Conservation (phyloP, 1,140 invertebrate genomes). For the Ooceraea biroi region DNA sequence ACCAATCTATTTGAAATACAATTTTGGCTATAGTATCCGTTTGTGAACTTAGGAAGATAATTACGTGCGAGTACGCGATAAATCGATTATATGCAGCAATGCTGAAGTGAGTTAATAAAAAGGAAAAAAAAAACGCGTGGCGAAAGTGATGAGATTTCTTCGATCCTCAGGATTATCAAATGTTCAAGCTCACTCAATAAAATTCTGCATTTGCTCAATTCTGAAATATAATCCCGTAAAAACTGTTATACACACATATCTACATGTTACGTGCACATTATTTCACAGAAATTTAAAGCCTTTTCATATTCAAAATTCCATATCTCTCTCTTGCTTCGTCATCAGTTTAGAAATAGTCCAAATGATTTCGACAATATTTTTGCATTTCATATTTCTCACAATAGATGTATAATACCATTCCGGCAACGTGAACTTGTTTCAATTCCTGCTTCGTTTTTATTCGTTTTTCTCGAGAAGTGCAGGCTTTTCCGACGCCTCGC, state of each 20-base stretch:
- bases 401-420: no score
- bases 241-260: no score
- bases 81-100: slow-evolving; percentile 5
- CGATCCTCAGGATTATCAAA: not conserved
- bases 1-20: not conserved
- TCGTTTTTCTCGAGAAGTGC: not conserved
- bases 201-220: not conserved
- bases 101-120: slow-evolving; percentile 30
- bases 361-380: not conserved
- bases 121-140: not conserved
- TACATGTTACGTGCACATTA: no score
- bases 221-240: no score
- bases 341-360: not conserved
- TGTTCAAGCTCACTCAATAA: not conserved
- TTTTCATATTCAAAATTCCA: no score
- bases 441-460: no score
- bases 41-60: slow-evolving; percentile 19
- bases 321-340: no score
- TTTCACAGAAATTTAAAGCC: no score
- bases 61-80: slow-evolving; percentile 33
- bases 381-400: not conserved
- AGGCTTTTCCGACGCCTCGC: not conserved
- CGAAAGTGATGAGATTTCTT: not conserved
- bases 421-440: no score
- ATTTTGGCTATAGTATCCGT: not conserved